Conservation (phyloP, 2,113 vertebrate species). For the Istiophorus platypterus region DNA sequence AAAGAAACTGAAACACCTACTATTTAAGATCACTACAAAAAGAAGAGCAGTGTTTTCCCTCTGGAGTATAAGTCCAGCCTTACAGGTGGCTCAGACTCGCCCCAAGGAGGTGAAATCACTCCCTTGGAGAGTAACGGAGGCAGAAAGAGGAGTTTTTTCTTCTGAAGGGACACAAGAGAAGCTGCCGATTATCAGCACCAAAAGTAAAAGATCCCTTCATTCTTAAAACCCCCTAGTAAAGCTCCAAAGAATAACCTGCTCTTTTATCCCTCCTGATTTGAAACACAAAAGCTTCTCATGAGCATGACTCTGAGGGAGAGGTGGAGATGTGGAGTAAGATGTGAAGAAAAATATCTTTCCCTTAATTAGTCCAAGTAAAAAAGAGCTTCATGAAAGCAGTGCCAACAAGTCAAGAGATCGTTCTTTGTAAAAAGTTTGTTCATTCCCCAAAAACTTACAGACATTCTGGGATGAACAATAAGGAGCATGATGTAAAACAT, state of each 20-base stretch:
- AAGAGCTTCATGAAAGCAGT: background rate
- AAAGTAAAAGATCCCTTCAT: constrained; percentile 74
- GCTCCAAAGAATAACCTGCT: constrained; percentile 62
- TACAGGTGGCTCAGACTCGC: constrained; percentile 63
- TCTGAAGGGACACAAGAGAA: constrained; percentile 73
- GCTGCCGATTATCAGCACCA: constrained; percentile 76
- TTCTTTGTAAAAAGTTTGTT: background rate
- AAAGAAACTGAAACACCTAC: background rate
- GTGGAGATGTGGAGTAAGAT: constrained; percentile 19
- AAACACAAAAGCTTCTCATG: constrained; percentile 74
- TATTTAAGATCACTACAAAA: background rate
- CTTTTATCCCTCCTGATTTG: constrained; percentile 71
- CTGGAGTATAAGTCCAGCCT: constrained; percentile 34
- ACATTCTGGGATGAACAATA: background rate
- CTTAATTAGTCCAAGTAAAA: constrained; percentile 40
- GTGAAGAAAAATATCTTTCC: constrained; percentile 19
- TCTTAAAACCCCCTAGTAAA: constrained; percentile 62
- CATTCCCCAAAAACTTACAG: background rate
- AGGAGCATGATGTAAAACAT: background rate
- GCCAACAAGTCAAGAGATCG: background rate
- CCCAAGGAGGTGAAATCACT: constrained; percentile 59
- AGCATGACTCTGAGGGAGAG: constrained; percentile 49
- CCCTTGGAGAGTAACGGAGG: constrained; percentile 51
- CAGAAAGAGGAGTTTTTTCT: constrained; percentile 79
- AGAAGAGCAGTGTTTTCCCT: constrained; percentile 27